Base-by-base conservation (phyloP, 2,113 vertebrate species). In the Pituophis catenifer region DNA sequence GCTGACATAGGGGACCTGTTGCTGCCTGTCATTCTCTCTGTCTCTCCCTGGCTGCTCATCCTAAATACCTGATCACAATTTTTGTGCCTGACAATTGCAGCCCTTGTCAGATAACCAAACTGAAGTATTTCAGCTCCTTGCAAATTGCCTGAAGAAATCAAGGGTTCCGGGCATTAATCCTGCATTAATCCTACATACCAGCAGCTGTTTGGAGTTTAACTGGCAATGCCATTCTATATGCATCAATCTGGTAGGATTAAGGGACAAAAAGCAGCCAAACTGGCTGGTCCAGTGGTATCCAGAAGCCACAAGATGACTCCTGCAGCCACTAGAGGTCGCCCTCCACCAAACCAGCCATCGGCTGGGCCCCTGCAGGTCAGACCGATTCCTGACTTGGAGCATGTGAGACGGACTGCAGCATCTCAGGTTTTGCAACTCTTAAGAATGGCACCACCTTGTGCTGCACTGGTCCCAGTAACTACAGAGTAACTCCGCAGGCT, bases 311-410 rank as follows among this genome's bases (percentile, higher is more conserved):
- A 88, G 1, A 0, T 0, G 93, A 33, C 3, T 0, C 90, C 87
- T 62, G 3, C 54, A 15, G 54, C 95, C 96, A 89, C 94, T 33
- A 94, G 96, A 85, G 91, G 93, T 89, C 95, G 89, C 89, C 59
- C 85, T 91, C 93, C 91, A 89, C 1, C 19, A 75, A 2, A 92
- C 33, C 70, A n/a, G 54, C 54, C 65, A 15, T 21, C 4, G 7
- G 70, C 19, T 38, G n/a, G 15, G 70, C n/a, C 70, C n/a, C 70
- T 19, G 70, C 26, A 10, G 9, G 8, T 11, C 38, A 6, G 38
- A 12, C 23, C 3, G 8, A 70, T 52, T 87, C 89, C 59, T 6
- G 89, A n/a, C 23, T 29, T 15, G 12, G 26, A 26, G 38, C 85
- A 29, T 15, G 6, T 12, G 15, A 15, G 54, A 8, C 57, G 2